phyloP scores from a whole-genome alignment of 1,140 invertebrate genomes.

The Pseudobourletiella spinata region DNA sequence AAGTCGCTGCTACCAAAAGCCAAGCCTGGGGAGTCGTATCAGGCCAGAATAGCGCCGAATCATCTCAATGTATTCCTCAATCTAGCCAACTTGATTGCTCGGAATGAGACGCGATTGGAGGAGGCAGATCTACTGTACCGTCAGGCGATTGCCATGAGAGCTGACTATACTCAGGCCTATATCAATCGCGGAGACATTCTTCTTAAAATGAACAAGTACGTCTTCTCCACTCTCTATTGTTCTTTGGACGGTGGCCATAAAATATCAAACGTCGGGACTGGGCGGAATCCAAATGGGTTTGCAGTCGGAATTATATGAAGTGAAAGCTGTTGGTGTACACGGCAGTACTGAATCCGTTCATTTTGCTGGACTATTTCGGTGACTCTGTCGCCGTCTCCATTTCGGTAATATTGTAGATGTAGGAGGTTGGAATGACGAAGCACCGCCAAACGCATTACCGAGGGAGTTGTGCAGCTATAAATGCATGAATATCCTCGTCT shows the following conservation, averaged over 20 bases:
- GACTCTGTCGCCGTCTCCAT: no score
- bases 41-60: constrained; percentile 89
- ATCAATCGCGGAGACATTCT: constrained; percentile 94
- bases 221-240: background rate
- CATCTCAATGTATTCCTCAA: constrained; percentile 94
- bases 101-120: constrained; percentile 79
- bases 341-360: no score
- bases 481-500: no score
- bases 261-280: background rate
- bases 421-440: no score
- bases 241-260: constrained; percentile 2
- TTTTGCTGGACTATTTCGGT: no score
- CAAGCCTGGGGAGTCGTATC: constrained; percentile 85
- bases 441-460: no score
- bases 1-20: constrained; percentile 82
- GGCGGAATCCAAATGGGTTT: background rate
- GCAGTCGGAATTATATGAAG: no score
- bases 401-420: no score
- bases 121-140: constrained; percentile 88
- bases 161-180: constrained; percentile 94
- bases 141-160: constrained; percentile 92
- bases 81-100: constrained; percentile 86
- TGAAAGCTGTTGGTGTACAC: no score
- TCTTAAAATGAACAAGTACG: constrained; percentile 74
- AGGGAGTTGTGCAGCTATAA: no score